phyloP scores from a whole-genome alignment of 2,888 invertebrate species.

The Lasioglossum morio region DNA sequence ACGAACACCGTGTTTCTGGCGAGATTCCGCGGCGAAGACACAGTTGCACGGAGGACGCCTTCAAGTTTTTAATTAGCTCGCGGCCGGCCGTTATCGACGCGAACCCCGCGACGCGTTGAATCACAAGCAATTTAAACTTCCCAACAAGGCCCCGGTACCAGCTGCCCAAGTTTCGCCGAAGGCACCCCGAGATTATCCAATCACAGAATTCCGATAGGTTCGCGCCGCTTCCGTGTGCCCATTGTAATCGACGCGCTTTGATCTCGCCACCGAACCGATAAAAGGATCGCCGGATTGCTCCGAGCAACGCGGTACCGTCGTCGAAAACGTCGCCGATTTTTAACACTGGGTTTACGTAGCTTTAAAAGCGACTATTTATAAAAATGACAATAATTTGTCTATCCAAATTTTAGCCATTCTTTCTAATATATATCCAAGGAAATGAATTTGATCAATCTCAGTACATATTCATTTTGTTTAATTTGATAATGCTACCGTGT shows the following conservation, averaged over 20 bases:
- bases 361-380: too few species aligned
- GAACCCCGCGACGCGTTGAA: constrained; percentile 29
- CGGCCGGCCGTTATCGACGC: constrained; percentile 54
- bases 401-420: too few species aligned
- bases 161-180: constrained; percentile 2
- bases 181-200: constrained; percentile 43
- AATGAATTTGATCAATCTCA: too few species aligned
- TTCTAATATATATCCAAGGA: too few species aligned
- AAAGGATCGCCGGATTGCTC: background rate
- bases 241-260: constrained; percentile 34
- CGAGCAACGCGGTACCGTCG: background rate
- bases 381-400: too few species aligned
- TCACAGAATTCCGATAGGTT: constrained; percentile 51
- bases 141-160: constrained; percentile 28
- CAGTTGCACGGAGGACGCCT: constrained; percentile 16
- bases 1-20: background rate
- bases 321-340: background rate
- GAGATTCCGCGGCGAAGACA: background rate
- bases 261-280: background rate
- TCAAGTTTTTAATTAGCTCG: constrained; percentile 66
- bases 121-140: constrained; percentile 67
- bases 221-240: constrained; percentile 18
- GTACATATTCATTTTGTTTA: background rate
- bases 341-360: background rate
- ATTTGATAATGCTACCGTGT: background rate